Evolutionary conservation across 2,888 invertebrate species (phyloP).

Genomic region (Aphidoletes aphidimyza): DNA sequence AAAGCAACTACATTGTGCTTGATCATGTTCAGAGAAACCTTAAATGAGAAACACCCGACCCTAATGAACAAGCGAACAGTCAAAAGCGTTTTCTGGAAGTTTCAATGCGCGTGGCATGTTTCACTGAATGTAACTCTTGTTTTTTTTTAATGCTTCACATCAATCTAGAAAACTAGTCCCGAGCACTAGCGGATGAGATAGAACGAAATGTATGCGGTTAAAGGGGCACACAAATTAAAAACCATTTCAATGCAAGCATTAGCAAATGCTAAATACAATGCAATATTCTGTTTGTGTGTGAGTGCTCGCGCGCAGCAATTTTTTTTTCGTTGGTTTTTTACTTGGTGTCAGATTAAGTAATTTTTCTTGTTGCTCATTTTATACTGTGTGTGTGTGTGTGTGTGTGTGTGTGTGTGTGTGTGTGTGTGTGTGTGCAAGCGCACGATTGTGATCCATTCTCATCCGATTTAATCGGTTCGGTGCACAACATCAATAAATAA

Average conservation of each 20-base stretch:
- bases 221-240: not conserved
- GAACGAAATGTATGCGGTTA: not conserved
- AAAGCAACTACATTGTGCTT: too few relatives aligned
- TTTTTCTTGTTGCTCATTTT: not conserved
- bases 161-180: too few relatives aligned
- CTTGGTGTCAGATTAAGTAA: conserved; percentile 27
- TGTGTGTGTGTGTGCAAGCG: not conserved
- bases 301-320: too few relatives aligned
- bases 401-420: not conserved
- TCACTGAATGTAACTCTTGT: too few relatives aligned
- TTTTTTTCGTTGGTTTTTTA: too few relatives aligned
- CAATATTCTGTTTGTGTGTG: conserved; percentile 8
- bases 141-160: too few relatives aligned
- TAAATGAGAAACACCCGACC: too few relatives aligned
- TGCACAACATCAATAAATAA: conserved; percentile 6
- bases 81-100: conserved; percentile 23
- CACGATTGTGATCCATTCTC: not conserved
- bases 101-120: not conserved
- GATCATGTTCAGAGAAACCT: too few relatives aligned
- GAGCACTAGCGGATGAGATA: too few relatives aligned
- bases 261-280: not conserved
- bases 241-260: not conserved
- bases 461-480: conserved; percentile 41
- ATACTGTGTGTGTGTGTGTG: not conserved
- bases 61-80: not conserved